Conservation (phyloP, 2,797 vertebrate species). For the Coregonus ussuriensis region DNA sequence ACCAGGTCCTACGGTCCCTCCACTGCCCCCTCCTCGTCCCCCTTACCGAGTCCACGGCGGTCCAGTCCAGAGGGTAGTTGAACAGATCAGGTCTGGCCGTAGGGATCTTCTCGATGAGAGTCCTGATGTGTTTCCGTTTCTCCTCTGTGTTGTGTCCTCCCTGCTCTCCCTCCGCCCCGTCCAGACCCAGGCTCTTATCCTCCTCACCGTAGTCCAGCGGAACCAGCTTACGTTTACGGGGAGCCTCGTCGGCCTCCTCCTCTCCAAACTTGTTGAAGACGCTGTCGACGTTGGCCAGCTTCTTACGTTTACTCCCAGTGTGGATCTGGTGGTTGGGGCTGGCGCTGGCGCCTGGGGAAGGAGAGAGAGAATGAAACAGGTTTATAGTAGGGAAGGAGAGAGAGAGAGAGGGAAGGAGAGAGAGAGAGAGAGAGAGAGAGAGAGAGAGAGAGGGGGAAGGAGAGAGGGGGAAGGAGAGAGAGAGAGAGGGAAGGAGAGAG, state of each 20-base stretch:
- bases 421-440: no score
- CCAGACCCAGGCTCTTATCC: slow-evolving; percentile 83
- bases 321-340: slow-evolving; percentile 94
- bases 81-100: slow-evolving; percentile 97
- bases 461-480: no score
- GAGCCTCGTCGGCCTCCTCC: slow-evolving; percentile 94
- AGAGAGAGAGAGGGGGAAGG: no score
- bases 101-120: slow-evolving; percentile 98
- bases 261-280: slow-evolving; percentile 99
- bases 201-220: slow-evolving; percentile 97
- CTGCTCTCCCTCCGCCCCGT: slow-evolving; percentile 78
- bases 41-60: slow-evolving; percentile 80
- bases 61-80: slow-evolving; percentile 95
- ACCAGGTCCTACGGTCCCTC: no score
- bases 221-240: slow-evolving; percentile 94
- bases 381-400: no score
- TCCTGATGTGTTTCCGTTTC: slow-evolving; percentile 98
- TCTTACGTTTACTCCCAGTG: slow-evolving; percentile 92
- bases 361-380: no score
- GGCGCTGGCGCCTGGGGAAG: slow-evolving; percentile 83
- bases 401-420: no score
- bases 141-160: slow-evolving; percentile 92
- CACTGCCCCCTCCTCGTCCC: no score
- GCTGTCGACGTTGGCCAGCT: slow-evolving; percentile 89
- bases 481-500: no score